Evolutionary conservation across 2,888 invertebrate genomes (phyloP).

Genomic region (Drosophila anomelani): DNA sequence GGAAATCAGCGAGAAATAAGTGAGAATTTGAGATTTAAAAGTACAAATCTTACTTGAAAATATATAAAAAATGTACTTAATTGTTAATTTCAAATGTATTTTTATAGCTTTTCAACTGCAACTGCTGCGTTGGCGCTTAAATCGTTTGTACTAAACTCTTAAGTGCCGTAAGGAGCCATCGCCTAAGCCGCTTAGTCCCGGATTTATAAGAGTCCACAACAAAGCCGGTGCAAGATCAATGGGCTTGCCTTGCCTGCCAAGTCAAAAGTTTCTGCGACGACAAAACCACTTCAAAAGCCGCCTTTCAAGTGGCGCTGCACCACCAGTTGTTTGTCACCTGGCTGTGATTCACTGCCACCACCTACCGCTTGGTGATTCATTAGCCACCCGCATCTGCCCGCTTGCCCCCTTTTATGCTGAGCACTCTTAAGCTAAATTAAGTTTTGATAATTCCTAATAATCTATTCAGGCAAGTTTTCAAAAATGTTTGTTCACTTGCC

Average conservation of each 20-base stretch:
- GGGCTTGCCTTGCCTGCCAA: conserved; percentile 57
- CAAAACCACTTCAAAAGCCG: conserved; percentile 74
- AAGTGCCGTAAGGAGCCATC: conserved; percentile 40
- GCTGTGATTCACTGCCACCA: conserved; percentile 27
- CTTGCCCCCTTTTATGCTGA: conserved; percentile 39
- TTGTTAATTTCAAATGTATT: not conserved
- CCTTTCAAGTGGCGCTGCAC: conserved; percentile 59
- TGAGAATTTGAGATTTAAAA: not conserved
- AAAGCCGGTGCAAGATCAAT: conserved; percentile 71
- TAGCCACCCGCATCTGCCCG: conserved; percentile 57
- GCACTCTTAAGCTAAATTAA: conserved; percentile 76
- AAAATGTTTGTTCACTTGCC: conserved; percentile 75
- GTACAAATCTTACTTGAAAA: not conserved
- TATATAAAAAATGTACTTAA: not conserved
- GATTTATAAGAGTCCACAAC: conserved; percentile 62
- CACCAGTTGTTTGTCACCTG: conserved; percentile 71
- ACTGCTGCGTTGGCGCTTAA: conserved; percentile 24
- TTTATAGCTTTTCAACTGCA: not conserved
- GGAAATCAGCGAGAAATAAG: not conserved
- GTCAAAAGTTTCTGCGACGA: conserved; percentile 61
- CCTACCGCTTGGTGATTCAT: conserved; percentile 32
- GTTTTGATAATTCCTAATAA: conserved; percentile 82
- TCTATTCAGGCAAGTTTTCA: conserved; percentile 78
- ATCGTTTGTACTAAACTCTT: conserved; percentile 69
- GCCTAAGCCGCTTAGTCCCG: conserved; percentile 65